Evolutionary conservation across 2,797 vertebrate species (phyloP), one percentile per base, ranked within the genome.

Genomic region (Xenopus petersii): DNA sequence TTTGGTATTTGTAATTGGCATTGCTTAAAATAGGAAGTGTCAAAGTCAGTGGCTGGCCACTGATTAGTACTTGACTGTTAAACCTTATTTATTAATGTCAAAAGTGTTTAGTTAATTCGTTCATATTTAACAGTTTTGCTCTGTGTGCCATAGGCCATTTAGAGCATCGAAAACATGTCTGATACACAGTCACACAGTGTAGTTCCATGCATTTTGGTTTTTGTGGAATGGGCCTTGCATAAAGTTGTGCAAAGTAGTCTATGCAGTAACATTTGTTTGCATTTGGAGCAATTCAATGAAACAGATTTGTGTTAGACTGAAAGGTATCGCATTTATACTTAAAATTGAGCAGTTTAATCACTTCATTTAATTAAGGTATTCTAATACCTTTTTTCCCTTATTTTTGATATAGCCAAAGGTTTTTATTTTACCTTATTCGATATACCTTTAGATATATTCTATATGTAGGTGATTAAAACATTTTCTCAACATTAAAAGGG

Each of bases 1-100:
- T 70, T 12, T 63, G 17, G 54, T 11, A 59, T 59, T 70, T 64
- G 83, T 79, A 83, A 83, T 85, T 89, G 89, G 90, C 89, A 89
- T 93, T 92, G 89, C 86, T 88, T 86, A 88, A 86, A 82, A 83
- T 86, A 85, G 86, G 86, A 85, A 83, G 87, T 89, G 82, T 85
- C 89, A 88, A 88, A 83, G 81, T 89, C 90, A 87, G 88, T 92
- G 91, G 91, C 91, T 87, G 91, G 91, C 91, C 91, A 91, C 89
- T 92, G 91, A 82, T 88, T 79, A 75, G 80, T 78, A 87, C 80
- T 13, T 81, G 86, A 91, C 86, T 84, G 87, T 86, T 83, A 75
- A 79, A 75, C 85, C 81, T 84, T 85, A 85, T 84, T 90, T 86
- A 56, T 73, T 84, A 84, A 81, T 90, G 79, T 87, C 82, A 73